Conservation (phyloP, 2,797 vertebrate genomes). For the Danio choprae region DNA sequence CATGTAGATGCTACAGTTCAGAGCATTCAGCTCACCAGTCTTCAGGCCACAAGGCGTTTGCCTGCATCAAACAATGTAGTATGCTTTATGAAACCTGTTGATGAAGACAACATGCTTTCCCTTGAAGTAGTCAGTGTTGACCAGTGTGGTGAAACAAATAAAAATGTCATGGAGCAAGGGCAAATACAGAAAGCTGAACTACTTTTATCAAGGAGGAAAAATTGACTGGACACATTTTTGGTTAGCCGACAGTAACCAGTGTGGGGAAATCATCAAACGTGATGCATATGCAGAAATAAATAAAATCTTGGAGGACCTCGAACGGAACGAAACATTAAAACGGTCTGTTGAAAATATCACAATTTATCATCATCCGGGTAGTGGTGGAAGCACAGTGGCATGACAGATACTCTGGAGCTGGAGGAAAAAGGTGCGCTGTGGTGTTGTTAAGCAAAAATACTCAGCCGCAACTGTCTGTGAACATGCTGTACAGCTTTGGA, state of each 20-base stretch:
- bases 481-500: constrained; percentile 78
- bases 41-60: constrained; percentile 67
- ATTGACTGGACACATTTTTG: constrained; percentile 76
- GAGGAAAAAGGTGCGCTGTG: constrained; percentile 79
- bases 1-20: constrained; percentile 80
- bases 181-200: constrained; percentile 72
- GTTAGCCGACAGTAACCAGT: constrained; percentile 71
- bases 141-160: constrained; percentile 77
- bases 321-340: constrained; percentile 31
- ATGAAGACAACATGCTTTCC: constrained; percentile 80
- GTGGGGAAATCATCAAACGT: constrained; percentile 73
- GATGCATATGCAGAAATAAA: constrained; percentile 70
- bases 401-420: constrained; percentile 84
- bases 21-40: constrained; percentile 68
- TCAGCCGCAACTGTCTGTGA: constrained; percentile 68
- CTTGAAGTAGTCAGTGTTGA: constrained; percentile 81
- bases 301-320: constrained; percentile 69
- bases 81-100: constrained; percentile 71
- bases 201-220: constrained; percentile 81
- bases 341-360: constrained; percentile 75
- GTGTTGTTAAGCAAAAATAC: constrained; percentile 75
- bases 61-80: constrained; percentile 73
- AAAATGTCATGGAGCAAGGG: constrained; percentile 67
- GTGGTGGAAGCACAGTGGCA: constrained; percentile 87
- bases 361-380: constrained; percentile 87